These are phyloP conservation scores for Tetramorium alpestre DNA, from an alignment of 1,140 invertebrate species.

Conservation along the genomic window DNA sequence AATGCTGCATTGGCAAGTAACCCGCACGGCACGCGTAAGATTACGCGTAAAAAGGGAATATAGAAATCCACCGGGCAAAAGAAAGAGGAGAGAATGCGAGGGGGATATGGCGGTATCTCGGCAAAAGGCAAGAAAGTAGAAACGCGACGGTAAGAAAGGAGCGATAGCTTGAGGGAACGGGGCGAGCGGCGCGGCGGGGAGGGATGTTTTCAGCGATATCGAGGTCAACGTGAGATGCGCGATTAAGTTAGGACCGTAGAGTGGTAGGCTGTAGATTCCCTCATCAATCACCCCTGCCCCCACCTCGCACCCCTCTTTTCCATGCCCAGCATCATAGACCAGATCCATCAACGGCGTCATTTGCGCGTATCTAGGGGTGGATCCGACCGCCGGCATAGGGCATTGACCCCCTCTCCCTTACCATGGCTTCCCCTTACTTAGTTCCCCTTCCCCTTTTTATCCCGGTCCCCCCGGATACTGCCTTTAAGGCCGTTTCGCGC, in stretches of 20 bases:
- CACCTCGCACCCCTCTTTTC: slow-evolving; percentile 39
- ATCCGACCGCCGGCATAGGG: slow-evolving; percentile 61
- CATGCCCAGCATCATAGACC: slow-evolving; percentile 59
- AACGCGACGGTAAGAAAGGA: slow-evolving; percentile 15
- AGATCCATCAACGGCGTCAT: slow-evolving; percentile 81
- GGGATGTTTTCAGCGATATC: slow-evolving; percentile 66
- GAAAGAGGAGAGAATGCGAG: background rate
- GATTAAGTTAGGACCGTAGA: slow-evolving; percentile 58
- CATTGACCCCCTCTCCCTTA: slow-evolving; percentile 68
- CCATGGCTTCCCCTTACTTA: slow-evolving; percentile 3
- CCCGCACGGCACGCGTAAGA: background rate
- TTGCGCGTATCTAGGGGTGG: slow-evolving; percentile 79
- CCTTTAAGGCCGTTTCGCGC: slow-evolving; percentile 58
- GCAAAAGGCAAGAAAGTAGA: slow-evolving; percentile 24
- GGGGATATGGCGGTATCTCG: background rate
- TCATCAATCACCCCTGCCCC: slow-evolving; percentile 75
- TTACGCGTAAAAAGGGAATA: slow-evolving; percentile 13
- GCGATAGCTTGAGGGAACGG: slow-evolving; percentile 19
- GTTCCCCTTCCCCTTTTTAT: background rate
- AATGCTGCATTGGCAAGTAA: slow-evolving; percentile 1
- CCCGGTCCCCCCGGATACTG: background rate
- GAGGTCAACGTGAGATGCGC: slow-evolving; percentile 68
- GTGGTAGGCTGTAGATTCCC: slow-evolving; percentile 59
- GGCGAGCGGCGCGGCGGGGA: slow-evolving; percentile 18
- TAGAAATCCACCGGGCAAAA: slow-evolving; percentile 13